Evolutionary conservation across 2,113 vertebrate species (phyloP), one percentile per base, ranked within the genome.

Genomic region (Porphyrio hochstetteri): DNA sequence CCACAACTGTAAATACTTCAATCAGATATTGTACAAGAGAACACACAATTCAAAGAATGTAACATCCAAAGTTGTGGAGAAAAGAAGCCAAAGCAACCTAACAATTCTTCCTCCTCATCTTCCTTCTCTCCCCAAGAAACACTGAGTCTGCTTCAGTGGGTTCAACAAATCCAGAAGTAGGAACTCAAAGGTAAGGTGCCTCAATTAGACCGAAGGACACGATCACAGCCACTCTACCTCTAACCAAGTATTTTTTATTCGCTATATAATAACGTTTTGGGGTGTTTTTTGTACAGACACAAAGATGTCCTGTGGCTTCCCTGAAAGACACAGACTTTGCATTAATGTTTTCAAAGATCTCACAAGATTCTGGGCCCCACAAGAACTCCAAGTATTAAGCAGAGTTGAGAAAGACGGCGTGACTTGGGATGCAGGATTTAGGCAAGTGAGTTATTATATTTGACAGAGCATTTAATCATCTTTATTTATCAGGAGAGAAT

Each of bases 111-210:
- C 42, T 63, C 19, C 15, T 13, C 23, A 28, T 18, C 33, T 20
- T 23, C 27, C 17, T 50, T 24, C 40, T 31, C 55, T 75, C 35
- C 27, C 63, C 33, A 25, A 13, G 24, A 21, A 63, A 44, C 35
- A 20, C 0, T 8, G 23, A 38, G 19, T 24, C 14, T 9, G 5
- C 53, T 33, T 36, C 52, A 59, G 52, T 10, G 15, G 36, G n/a
- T 76, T 74, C 33, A 44, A 7, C 0, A 5, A 27, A 36, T 67
- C 31, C 74, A 42, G 20, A 50, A 50, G 18, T 3, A 8, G 25
- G 9, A 36, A n/a, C 42, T 38, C 3, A 0, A 18, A 42, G n/a
- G 27, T 28, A 42, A 44, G 0, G 6, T 21, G 35, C 20, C 31
- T 57, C 35, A 74, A 38, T 52, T 11, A 6, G 35, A 25, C 10